Base-by-base conservation (phyloP, 2,797 vertebrate species). In the Stomatorhinus walkeri region DNA sequence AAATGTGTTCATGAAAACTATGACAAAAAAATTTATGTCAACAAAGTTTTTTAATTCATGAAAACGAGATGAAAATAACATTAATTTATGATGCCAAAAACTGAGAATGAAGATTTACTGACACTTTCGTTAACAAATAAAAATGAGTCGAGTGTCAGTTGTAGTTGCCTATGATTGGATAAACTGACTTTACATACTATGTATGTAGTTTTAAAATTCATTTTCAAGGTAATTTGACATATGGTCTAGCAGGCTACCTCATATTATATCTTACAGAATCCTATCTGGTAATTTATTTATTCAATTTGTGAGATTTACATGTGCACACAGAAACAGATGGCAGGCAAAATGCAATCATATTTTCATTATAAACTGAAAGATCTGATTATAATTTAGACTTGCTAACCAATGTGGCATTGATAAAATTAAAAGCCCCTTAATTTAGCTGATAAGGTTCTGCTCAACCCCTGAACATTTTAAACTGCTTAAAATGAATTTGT, bases 271-370 rank as follows among this genome's bases (percentile, higher is more conserved):
- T 86, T 28, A 32, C 14, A 51, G 49, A 54, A 54, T 32, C 49
- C 49, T 54, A 3, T 14, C 64, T 68, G 64, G 24, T 32, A 68
- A 14, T 68, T 68, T 68, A 32, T 68, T 32, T 68, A 68, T 68
- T 68, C 64, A 94, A 93, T 91, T 93, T 93, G 91, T 91, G 91
- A 90, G 92, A 93, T 91, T 93, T 91, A 90, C 91, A 93, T 90
- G 91, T 90, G 92, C 91, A 91, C 89, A 91, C 92, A 91, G 91
- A 94, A 94, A 93, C 91, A 89, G 92, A 95, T 91, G 92, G 92
- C 93, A 92, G 89, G 81, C 90, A 91, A 93, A 94, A 94, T 94
- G 92, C 92, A 94, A 94, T 92, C 83, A 89, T 92, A 91, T 91
- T 90, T 90, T 92, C 91, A 91, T 94, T 93, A 91, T 90, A 89